phyloP scores from a whole-genome alignment of 2,113 vertebrate species.

The Clinocottus analis region DNA sequence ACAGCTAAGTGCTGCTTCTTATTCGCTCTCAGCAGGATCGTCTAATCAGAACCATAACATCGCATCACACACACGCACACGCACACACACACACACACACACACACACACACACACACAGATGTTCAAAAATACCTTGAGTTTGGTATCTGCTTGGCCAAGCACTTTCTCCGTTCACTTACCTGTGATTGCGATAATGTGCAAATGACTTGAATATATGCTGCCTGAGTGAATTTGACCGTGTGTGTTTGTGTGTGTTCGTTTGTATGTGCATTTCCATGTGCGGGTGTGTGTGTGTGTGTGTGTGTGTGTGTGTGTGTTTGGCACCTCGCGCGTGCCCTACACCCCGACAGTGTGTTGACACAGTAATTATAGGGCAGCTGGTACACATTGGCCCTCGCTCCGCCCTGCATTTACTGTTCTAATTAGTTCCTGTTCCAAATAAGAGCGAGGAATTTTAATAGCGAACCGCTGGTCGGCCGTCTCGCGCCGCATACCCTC shows the following conservation, averaged over 20 bases:
- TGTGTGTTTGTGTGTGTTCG: slow-evolving; percentile 27
- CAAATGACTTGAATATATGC: slow-evolving; percentile 60
- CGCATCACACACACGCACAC: slow-evolving; percentile 20
- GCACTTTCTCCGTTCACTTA: slow-evolving; percentile 62
- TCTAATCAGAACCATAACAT: slow-evolving; percentile 80
- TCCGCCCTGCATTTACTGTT: slow-evolving; percentile 81
- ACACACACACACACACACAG: slow-evolving; percentile 36
- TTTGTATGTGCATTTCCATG: slow-evolving; percentile 49
- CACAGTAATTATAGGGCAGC: slow-evolving; percentile 81
- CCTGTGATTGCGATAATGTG: slow-evolving; percentile 75
- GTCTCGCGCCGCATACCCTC: slow-evolving; percentile 47
- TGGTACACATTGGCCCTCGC: slow-evolving; percentile 77
- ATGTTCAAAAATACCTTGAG: slow-evolving; percentile 53
- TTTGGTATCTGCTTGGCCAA: slow-evolving; percentile 47
- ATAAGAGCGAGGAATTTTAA: slow-evolving; percentile 82
- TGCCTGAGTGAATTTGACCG: slow-evolving; percentile 44
- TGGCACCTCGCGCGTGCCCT: slow-evolving; percentile 73
- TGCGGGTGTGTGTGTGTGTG: slow-evolving; percentile 49
- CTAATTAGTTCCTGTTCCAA: slow-evolving; percentile 82
- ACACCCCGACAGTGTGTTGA: slow-evolving; percentile 77
- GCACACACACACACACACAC: slow-evolving; percentile 22
- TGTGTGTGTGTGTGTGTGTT: slow-evolving; percentile 50
- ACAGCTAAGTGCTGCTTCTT: slow-evolving; percentile 80
- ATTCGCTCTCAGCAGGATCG: slow-evolving; percentile 78
- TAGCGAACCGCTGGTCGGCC: slow-evolving; percentile 75